Evolutionary conservation across 2,888 invertebrate genomes (phyloP), one percentile per base, ranked within the genome.

Genomic region (Drosophila testacea): DNA sequence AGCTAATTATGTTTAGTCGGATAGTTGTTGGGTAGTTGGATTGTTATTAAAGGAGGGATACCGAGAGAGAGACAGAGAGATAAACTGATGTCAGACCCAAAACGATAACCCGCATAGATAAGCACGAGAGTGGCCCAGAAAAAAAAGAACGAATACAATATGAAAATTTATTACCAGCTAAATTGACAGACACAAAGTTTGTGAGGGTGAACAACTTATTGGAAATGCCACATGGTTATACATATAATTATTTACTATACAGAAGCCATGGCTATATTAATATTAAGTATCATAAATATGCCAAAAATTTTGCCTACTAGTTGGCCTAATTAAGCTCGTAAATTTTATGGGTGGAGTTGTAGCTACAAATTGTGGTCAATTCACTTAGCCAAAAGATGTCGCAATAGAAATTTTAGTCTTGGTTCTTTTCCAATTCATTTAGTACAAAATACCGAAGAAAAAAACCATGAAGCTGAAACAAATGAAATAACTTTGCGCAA

Each of bases 161-260:
- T 91, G 86, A 73, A 83, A 90, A 91, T 91, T 91, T 91, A 91
- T 91, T 79, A 78, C 82, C 86, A 79, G 74, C 80, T 85, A 90
- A 91, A 91, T 90, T 90, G 91, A 87, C 90, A 91, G 85, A 71
- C 36, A 44, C 39, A 13, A 10, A 32, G 13, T 34, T 11, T 50
- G 32, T 36, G 50, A 28, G 42, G 42, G 36, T 22, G 41, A 61
- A 52, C 36, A 56, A 32, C 36, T 52, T 72, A 69, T 73, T 63
- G 75, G 52, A 66, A 73, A 57, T 36, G 41, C 30, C n/a, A 42
- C 41, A 27, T 7, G 41, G 6, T 22, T 32, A 34, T 44, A 16
- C 22, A 51, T 27, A 11, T 22, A 48, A 10, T n/a, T n/a, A 4
- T 7, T 4, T 4, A 39, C 1, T 27, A 28, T 16, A 39, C 5